Evolutionary conservation across 2,888 invertebrate species (phyloP), one percentile per base, ranked within the genome.

Genomic region (Dascillus cervinus): DNA sequence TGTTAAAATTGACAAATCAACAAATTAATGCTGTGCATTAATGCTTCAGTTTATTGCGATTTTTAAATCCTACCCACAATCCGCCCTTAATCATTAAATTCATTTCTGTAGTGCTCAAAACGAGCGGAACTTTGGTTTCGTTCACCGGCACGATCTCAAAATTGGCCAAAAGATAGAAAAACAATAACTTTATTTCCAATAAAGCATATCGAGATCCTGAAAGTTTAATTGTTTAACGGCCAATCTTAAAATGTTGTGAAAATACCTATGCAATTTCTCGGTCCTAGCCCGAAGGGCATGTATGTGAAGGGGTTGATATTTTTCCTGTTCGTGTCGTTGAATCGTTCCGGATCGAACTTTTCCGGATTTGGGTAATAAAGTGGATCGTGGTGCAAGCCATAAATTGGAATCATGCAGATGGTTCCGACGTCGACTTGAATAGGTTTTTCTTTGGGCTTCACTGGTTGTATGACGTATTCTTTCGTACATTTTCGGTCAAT

Each of bases 371-470:
- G 70, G 43, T 69, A 75, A 42, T 66, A 60, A 5, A 70, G 58
- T 0, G 69, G 64, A 46, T 75, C 73, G 56, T 66, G 68, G 29
- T 75, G 73, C 3, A 75, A 50, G 1, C 66, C 71, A 32, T 64
- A 64, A 3, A 67, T 46, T 1, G 71, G 67, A 32, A 72, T 60
- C 5, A 59, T 61, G 0, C 77, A 37, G 1, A 17, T 29, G 8
- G 43, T 11, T 11, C 39, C 22, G 22, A 27, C 26, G 32, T 49
- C 46, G 14, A 37, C 21, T 12, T 23, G 11, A 1, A 55, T 45
- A 5, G 22, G 8, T 15, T 33, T 22, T 10, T 30, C 30, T 3
- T 20, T 17, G 1, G 12, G n/a, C 8, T 11, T 14, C 13, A 9
- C 13, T 8, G 26, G 12, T 45, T 62, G 37, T 42, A 73, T 46